Evolutionary conservation across 1,140 invertebrate genomes (phyloP), one percentile per base, ranked within the genome.

Genomic region (Meloidogyne chitwoodi): DNA sequence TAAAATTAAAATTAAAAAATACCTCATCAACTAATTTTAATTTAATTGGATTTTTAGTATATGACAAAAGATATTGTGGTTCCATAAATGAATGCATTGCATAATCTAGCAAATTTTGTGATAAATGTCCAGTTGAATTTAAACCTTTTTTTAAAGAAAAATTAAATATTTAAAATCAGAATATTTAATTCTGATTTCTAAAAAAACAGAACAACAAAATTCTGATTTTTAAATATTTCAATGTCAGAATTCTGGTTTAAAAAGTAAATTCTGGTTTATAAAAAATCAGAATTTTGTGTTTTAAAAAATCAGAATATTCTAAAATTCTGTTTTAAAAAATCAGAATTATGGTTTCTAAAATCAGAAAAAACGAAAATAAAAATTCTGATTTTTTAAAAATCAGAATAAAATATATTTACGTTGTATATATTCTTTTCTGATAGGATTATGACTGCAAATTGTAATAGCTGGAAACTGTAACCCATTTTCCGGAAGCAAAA

Each of bases 381-480:
- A 48, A 48, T 48, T 48, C 41, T 14, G 41, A 44, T 14, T 44
- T 44, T 16, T 0, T 8, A 41, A 41, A 44, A 44, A 44, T 16
- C 41, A 44, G 41, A 44, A 44, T 48, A 31, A 44, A 62, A 11
- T 38, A n/a, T 34, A 66, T 77, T 66, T 48, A 85, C 83, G 67
- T 79, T 81, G 71, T n/a, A 84, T 71, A 31, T 79, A 81, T 22
- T 38, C 56, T 61, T 70, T 71, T 41, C 82, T 69, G 3, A 85
- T 76, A 16, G 78, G 77, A 70, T 85, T 85, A 66, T 84, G 85
- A 68, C 75, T 85, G 69, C 84, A 85, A 26, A 85, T 79, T 19
- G 84, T 85, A 14, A 85, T 80, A 14, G 75, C 24, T 27, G 84
- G 84, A 70, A 86, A 86, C 19, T 64, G 31, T 48, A 85, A 65